phyloP scores from a whole-genome alignment of 2,113 vertebrate genomes.

The Vulpes vulpes region DNA sequence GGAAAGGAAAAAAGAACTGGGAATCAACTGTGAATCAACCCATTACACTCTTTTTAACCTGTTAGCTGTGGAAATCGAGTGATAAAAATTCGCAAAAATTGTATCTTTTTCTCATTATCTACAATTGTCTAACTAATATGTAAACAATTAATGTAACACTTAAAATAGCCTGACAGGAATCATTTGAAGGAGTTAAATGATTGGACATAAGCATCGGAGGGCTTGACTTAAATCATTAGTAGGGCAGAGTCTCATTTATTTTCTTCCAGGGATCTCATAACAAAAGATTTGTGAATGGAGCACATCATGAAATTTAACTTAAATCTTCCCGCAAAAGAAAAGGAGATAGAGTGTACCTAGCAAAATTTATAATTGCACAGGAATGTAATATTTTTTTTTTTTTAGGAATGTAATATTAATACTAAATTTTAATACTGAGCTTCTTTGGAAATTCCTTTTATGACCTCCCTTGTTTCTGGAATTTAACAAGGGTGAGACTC shows the following conservation, averaged over 20 bases:
- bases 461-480: not conserved
- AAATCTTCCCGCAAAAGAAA: not conserved
- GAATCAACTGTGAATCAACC: not conserved
- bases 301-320: not conserved
- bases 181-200: not conserved
- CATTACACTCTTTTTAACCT: not conserved
- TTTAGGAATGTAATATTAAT: not conserved
- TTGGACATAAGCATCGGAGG: not conserved
- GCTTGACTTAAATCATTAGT: not conserved
- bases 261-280: not conserved
- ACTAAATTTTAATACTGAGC: not conserved
- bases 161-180: not conserved
- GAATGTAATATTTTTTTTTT: not conserved
- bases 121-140: not conserved
- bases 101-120: not conserved
- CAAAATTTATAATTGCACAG: not conserved
- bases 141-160: not conserved
- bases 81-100: not conserved
- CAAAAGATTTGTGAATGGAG: conserved; percentile 19
- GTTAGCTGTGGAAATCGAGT: not conserved
- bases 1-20: not conserved
- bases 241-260: not conserved
- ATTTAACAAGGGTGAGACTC: not conserved
- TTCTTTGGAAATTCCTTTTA: not conserved
- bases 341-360: not conserved